Conservation (phyloP, 2,888 invertebrate genomes). For the Poecilus cupreus region DNA sequence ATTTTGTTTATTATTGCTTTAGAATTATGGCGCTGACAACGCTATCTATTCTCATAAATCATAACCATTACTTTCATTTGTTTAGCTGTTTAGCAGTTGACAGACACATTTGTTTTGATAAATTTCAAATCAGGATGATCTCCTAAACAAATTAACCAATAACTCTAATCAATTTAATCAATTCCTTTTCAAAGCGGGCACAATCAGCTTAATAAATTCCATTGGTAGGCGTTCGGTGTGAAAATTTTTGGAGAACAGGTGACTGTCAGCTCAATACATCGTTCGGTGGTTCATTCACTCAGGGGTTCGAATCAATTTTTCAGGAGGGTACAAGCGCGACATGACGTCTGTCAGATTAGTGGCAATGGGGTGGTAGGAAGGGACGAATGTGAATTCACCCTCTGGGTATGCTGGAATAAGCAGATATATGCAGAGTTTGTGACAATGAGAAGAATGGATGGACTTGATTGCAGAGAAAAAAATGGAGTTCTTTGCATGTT, state of each 20-base stretch:
- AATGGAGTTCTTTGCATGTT: background rate
- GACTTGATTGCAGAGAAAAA: background rate
- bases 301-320: background rate
- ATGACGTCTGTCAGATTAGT: background rate
- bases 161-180: background rate
- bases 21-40: slow-evolving; percentile 38
- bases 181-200: background rate
- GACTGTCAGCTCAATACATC: background rate
- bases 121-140: background rate
- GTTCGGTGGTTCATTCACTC: background rate
- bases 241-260: background rate
- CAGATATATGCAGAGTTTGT: background rate
- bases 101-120: background rate
- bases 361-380: background rate
- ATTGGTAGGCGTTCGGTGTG: background rate
- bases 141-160: background rate
- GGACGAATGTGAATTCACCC: background rate
- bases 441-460: background rate
- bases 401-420: background rate
- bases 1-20: slow-evolving; percentile 38
- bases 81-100: background rate
- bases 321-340: background rate
- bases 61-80: background rate
- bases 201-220: background rate
- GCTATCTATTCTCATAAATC: slow-evolving; percentile 4